These are phyloP conservation scores for Coregonus ussuriensis DNA, from an alignment of 2,797 vertebrate species.

Conservation along the genomic window DNA sequence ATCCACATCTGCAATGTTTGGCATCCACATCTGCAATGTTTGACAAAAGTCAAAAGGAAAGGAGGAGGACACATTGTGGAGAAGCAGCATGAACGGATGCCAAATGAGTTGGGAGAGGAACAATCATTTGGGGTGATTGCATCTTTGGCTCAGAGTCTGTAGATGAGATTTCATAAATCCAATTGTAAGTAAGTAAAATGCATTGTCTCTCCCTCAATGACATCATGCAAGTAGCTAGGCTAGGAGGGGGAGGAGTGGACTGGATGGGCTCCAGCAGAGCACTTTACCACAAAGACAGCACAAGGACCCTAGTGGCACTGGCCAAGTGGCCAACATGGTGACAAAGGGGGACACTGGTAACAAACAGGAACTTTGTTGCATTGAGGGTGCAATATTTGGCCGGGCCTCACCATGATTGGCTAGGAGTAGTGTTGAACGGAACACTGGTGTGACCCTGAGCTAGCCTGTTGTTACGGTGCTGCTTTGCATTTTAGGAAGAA, in stretches of 20 bases:
- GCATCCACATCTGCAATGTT: too few relatives aligned
- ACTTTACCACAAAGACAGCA: neutral
- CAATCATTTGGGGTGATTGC: neutral
- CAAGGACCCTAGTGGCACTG: too few relatives aligned
- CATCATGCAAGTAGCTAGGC: neutral
- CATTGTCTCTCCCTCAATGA: neutral
- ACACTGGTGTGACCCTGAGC: neutral
- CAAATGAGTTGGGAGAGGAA: neutral
- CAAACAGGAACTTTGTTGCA: slow-evolving; percentile 7
- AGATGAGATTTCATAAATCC: slow-evolving; percentile 2
- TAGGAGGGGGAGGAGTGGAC: neutral
- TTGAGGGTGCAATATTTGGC: neutral
- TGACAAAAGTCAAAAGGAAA: neutral
- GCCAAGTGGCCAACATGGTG: neutral
- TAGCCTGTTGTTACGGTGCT: neutral
- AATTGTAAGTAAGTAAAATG: slow-evolving; percentile 3
- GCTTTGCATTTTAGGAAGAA: slow-evolving; percentile 12
- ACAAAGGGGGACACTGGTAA: neutral
- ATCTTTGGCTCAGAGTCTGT: slow-evolving; percentile 8
- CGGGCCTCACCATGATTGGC: neutral
- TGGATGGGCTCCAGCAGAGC: slow-evolving; percentile 12
- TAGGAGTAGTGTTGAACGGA: neutral
- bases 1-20: too few relatives aligned
- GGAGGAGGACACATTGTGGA: neutral
- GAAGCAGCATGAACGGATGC: neutral